phyloP scores from a whole-genome alignment of 2,888 invertebrate species.

The Nebria salina region DNA sequence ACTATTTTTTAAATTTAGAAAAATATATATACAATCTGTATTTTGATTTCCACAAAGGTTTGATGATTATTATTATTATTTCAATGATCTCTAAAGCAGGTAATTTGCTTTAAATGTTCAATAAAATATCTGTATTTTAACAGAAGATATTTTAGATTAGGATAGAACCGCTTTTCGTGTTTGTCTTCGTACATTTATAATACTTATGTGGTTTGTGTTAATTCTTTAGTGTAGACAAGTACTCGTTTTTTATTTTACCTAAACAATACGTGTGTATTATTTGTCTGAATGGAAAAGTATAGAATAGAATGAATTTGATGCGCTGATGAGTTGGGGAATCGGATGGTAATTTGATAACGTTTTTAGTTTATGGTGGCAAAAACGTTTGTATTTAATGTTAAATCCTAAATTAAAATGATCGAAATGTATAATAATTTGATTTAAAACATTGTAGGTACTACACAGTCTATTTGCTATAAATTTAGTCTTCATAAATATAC shows the following conservation, averaged over 20 bases:
- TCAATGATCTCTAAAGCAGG: not conserved
- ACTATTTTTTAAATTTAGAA: not conserved
- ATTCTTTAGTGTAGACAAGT: no score
- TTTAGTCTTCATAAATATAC: slow-evolving; percentile 47
- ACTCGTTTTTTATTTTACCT: no score
- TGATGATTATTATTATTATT: not conserved
- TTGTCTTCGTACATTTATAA: no score
- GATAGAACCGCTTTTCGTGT: no score
- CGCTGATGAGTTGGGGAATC: not conserved
- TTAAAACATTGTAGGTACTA: slow-evolving; percentile 47
- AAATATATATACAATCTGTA: no score
- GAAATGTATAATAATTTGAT: slow-evolving; percentile 44
- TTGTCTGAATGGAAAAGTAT: no score
- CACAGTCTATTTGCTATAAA: slow-evolving; percentile 47
- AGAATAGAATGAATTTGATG: not conserved
- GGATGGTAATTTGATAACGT: slow-evolving; percentile 16
- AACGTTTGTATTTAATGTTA: slow-evolving; percentile 43
- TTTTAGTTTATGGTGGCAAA: slow-evolving; percentile 36
- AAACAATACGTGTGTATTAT: no score
- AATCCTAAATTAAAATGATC: slow-evolving; percentile 45
- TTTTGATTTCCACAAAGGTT: not conserved
- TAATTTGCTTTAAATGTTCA: not conserved
- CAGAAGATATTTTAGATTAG: no score
- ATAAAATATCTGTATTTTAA: no score
- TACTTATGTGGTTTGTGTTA: no score